A percentile compares a stretch with the other conserved stretches of the same genome.
Conservation (phyloP, 1,140 invertebrate genomes). For the Ridgeia piscesae region DNA sequence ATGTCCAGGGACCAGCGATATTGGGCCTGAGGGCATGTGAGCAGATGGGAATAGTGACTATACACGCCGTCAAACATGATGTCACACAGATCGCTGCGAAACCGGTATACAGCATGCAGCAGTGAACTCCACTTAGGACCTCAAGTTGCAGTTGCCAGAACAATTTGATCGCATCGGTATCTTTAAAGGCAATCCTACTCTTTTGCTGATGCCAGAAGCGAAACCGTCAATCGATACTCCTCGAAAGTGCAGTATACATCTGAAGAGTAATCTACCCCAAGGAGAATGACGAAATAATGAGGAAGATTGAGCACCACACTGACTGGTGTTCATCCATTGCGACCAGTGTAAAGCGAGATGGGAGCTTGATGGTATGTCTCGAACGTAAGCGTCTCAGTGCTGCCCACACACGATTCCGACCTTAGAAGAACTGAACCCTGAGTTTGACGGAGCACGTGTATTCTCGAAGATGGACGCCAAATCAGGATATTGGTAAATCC, state of each 20-base stretch:
- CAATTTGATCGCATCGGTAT: not conserved
- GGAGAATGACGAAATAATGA: not conserved
- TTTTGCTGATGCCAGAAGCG: not conserved
- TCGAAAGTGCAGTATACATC: constrained; percentile 8
- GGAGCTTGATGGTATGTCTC: constrained; percentile 11
- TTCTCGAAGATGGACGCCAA: constrained; percentile 37
- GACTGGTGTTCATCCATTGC: constrained; percentile 11
- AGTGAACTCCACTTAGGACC: not conserved
- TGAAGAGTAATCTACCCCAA: constrained; percentile 8
- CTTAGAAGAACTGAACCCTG: constrained; percentile 38
- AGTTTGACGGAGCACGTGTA: constrained; percentile 33
- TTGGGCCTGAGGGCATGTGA: too few relatives aligned
- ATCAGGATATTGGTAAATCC: constrained; percentile 36
- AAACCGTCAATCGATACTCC: not conserved
- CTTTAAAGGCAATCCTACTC: not conserved
- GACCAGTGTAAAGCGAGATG: constrained; percentile 10
- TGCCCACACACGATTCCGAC: constrained; percentile 28
- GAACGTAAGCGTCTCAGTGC: constrained; percentile 14
- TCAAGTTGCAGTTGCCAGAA: not conserved
- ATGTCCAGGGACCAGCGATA: too few relatives aligned
- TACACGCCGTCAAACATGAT: too few relatives aligned
- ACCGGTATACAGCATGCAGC: not conserved
- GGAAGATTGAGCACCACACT: constrained; percentile 12
- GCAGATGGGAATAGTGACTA: too few relatives aligned
- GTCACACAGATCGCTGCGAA: not conserved